Conservation (phyloP, 2,888 invertebrate genomes). For the Cephus spinipes region DNA sequence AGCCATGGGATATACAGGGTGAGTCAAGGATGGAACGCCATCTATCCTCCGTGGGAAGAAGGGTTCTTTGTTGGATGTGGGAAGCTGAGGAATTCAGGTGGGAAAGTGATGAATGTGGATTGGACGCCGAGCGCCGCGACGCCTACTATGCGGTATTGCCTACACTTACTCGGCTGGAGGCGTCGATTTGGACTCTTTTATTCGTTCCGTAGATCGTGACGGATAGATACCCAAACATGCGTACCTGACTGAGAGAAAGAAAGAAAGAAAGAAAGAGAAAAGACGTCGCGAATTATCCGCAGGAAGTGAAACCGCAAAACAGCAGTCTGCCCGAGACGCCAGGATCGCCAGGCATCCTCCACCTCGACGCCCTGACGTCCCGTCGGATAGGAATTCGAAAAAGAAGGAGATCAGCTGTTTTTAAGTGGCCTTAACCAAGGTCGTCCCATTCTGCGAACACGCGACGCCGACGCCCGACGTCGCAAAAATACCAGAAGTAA, state of each 20-base stretch:
- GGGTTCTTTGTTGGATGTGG: neutral
- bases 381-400: constrained; percentile 12
- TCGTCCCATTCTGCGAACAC: neutral
- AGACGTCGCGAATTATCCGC: neutral
- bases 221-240: neutral
- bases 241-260: neutral
- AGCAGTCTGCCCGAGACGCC: neutral
- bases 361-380: neutral
- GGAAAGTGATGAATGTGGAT: constrained; percentile 42
- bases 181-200: neutral
- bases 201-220: neutral
- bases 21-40: constrained; percentile 41
- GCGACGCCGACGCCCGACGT: neutral
- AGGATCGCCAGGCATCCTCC: neutral
- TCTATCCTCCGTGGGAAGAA: constrained; percentile 38
- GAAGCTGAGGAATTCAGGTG: constrained; percentile 30
- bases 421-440: constrained; percentile 20
- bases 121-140: neutral
- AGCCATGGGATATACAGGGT: constrained; percentile 1
- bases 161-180: neutral
- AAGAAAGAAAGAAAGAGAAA: no score
- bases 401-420: constrained; percentile 15
- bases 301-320: neutral
- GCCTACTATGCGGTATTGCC: neutral
- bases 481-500: neutral